Conservation (phyloP, 2,888 invertebrate species). For the Melanargia galathea region DNA sequence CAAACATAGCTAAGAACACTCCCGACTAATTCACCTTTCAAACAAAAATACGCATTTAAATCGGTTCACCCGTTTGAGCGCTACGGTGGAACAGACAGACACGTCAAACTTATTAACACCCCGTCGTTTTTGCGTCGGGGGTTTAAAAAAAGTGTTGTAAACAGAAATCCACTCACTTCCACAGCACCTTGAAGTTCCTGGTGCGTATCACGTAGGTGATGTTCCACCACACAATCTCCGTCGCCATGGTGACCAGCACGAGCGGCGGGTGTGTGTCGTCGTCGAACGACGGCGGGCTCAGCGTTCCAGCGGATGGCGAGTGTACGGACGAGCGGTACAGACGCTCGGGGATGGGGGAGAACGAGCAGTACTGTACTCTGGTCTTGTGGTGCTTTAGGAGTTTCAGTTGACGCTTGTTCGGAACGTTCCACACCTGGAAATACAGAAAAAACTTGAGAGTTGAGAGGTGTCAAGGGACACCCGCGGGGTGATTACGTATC, state of each 20-base stretch:
- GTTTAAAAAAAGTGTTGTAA: not conserved
- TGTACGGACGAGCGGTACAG: constrained; percentile 49
- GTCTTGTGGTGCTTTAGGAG: constrained; percentile 78
- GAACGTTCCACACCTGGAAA: constrained; percentile 76
- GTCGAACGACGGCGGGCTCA: constrained; percentile 33
- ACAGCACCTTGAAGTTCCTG: constrained; percentile 35
- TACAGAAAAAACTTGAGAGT: not conserved
- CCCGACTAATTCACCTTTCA: too few species aligned
- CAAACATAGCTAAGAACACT: too few species aligned
- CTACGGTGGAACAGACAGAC: too few species aligned
- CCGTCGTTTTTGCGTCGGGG: too few species aligned
- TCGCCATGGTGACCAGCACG: constrained; percentile 80
- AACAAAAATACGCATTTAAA: too few species aligned
- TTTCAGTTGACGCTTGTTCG: constrained; percentile 61
- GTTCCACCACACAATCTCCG: constrained; percentile 84
- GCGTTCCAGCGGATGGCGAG: constrained; percentile 25
- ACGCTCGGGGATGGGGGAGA: constrained; percentile 76
- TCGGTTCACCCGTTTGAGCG: too few species aligned
- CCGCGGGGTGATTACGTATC: too few species aligned
- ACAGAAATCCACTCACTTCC: constrained; percentile 16
- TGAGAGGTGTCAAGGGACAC: not conserved
- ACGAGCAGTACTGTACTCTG: constrained; percentile 76
- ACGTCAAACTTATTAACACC: too few species aligned
- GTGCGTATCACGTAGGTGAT: constrained; percentile 62
- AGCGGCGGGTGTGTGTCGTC: constrained; percentile 65